A percentile compares a stretch with the other conserved stretches of the same genome.
These are phyloP conservation scores for Blastobasis lacticolella DNA, from an alignment of 2,888 invertebrate genomes.

Conservation along the genomic window DNA sequence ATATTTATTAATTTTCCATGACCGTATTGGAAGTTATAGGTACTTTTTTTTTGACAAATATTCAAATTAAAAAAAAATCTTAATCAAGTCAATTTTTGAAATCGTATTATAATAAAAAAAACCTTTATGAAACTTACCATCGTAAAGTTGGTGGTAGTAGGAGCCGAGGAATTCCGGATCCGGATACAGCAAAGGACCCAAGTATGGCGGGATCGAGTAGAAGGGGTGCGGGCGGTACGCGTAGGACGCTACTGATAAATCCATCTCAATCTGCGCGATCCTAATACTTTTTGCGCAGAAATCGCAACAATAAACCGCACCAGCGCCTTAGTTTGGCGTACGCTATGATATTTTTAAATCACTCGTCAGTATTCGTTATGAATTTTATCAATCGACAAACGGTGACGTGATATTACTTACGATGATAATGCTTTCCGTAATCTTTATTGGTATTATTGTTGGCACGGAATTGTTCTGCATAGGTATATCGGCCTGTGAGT, in stretches of 20 bases:
- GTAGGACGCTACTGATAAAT: slow-evolving; percentile 38
- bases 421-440: slow-evolving; percentile 7
- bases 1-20: no score
- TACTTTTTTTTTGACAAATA: no score
- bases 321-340: no score
- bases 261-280: slow-evolving; percentile 43
- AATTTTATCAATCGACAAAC: no score
- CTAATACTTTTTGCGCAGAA: neutral
- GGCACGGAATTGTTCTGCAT: slow-evolving; percentile 1
- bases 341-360: no score
- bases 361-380: no score
- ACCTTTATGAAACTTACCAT: slow-evolving; percentile 42
- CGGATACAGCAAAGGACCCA: slow-evolving; percentile 39
- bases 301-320: no score
- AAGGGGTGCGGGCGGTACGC: slow-evolving; percentile 32
- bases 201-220: slow-evolving; percentile 45
- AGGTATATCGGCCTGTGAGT: neutral
- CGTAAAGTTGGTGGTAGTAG: slow-evolving; percentile 53
- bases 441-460: slow-evolving; percentile 7
- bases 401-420: slow-evolving; percentile 5
- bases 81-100: no score
- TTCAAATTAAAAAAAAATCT: no score
- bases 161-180: slow-evolving; percentile 43
- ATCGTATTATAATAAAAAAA: no score
- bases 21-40: no score